Conservation (phyloP, 2,888 invertebrate genomes). For the Hedya salicella region DNA sequence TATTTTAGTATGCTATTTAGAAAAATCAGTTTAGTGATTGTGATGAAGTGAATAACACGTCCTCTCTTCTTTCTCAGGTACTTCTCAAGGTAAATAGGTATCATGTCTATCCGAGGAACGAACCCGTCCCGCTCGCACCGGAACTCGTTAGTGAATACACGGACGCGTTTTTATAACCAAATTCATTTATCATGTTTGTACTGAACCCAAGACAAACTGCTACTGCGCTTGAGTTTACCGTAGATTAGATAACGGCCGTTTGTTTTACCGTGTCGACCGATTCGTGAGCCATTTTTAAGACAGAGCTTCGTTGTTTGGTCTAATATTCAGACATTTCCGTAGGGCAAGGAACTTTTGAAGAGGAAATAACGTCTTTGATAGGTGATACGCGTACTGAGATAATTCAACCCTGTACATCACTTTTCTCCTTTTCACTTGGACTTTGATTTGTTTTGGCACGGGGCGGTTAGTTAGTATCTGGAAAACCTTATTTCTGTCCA, state of each 20-base stretch:
- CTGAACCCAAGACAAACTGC: slow-evolving; percentile 83
- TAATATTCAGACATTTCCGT: slow-evolving; percentile 68
- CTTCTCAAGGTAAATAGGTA: slow-evolving; percentile 85
- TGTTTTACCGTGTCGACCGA: slow-evolving; percentile 82
- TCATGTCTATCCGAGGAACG: slow-evolving; percentile 79
- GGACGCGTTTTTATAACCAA: slow-evolving; percentile 79
- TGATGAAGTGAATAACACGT: slow-evolving; percentile 70
- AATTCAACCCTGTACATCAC: background rate
- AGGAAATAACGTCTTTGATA: slow-evolving; percentile 60
- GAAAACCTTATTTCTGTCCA: background rate
- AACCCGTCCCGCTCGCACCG: slow-evolving; percentile 76
- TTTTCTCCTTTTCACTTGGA: background rate
- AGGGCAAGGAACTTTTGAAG: slow-evolving; percentile 56
- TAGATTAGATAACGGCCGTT: slow-evolving; percentile 81
- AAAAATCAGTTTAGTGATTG: slow-evolving; percentile 37
- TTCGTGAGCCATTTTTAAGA: slow-evolving; percentile 77
- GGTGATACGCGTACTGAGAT: slow-evolving; percentile 20
- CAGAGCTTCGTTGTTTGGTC: slow-evolving; percentile 77
- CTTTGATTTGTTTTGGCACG: background rate
- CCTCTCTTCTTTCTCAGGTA: slow-evolving; percentile 84
- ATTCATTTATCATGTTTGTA: slow-evolving; percentile 84
- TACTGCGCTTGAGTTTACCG: slow-evolving; percentile 82
- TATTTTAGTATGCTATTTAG: slow-evolving; percentile 21
- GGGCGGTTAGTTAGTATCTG: background rate
- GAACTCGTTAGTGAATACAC: slow-evolving; percentile 80